Conservation (phyloP, 2,113 vertebrate genomes). For the Bagarius yarrelli region DNA sequence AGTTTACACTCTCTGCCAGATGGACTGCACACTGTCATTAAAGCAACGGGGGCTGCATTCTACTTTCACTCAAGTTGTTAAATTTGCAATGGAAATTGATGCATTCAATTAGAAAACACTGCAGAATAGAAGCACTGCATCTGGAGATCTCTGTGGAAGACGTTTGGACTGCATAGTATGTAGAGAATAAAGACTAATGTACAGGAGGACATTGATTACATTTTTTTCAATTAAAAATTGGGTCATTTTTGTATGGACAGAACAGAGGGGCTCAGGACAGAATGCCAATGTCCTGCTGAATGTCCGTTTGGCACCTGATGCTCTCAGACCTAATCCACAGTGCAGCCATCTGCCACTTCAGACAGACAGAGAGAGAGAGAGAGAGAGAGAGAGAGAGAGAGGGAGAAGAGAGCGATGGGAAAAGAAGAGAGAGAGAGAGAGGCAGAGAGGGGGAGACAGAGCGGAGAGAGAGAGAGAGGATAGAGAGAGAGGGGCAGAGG, state of each 20-base stretch:
- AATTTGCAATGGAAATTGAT: too few species aligned
- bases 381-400: too few species aligned
- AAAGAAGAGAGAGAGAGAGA: too few species aligned
- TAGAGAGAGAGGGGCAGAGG: too few species aligned
- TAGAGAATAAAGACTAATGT: background rate
- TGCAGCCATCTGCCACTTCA: constrained; percentile 39
- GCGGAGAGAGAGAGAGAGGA: too few species aligned
- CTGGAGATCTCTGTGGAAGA: too few species aligned
- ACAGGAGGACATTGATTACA: background rate
- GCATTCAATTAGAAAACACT: too few species aligned
- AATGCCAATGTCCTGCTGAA: constrained; percentile 29
- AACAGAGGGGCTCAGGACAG: background rate
- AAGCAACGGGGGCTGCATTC: background rate
- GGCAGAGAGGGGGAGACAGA: too few species aligned
- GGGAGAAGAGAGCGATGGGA: too few species aligned
- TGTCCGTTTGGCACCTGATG: constrained; percentile 30
- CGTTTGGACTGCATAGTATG: too few species aligned
- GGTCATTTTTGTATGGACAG: background rate
- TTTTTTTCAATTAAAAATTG: background rate
- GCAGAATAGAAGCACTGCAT: too few species aligned
- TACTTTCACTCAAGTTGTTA: too few species aligned
- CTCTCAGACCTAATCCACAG: constrained; percentile 33
- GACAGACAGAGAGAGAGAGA: background rate
- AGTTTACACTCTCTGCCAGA: background rate
- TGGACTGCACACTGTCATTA: background rate